Evolutionary conservation across 1,140 invertebrate genomes (phyloP).

Genomic region (Halotydeus destructor): DNA sequence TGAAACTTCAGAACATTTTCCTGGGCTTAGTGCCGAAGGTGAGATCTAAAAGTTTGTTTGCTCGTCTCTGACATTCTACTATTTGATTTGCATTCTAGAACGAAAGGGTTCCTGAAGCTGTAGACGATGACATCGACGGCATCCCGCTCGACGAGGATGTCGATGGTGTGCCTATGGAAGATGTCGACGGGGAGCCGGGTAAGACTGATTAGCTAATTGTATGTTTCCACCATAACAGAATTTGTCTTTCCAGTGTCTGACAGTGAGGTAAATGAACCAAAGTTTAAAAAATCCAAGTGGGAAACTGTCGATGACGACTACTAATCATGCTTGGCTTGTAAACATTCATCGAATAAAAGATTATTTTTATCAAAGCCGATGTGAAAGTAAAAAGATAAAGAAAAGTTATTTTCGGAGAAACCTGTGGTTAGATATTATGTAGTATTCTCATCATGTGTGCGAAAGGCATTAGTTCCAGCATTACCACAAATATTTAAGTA

Average conservation of each 20-base stretch:
- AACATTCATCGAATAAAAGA: no score
- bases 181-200: conserved; percentile 5
- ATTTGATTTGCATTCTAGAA: no score
- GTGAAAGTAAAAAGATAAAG: no score
- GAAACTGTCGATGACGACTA: conserved; percentile 86
- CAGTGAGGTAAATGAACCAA: no score
- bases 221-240: conserved; percentile 20
- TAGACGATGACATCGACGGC: conserved; percentile 20
- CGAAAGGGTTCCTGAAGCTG: conserved; percentile 2
- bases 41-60: conserved; percentile 11
- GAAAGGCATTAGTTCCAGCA: no score
- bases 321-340: no score
- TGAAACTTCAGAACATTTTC: conserved; percentile 75
- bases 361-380: no score
- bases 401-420: no score
- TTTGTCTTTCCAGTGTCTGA: no score
- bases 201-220: conserved; percentile 1
- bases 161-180: conserved; percentile 52
- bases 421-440: no score
- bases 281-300: conserved; percentile 68
- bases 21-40: conserved; percentile 36
- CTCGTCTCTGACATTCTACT: not conserved
- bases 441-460: no score
- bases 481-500: no score
- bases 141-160: conserved; percentile 43